Base-by-base conservation (phyloP, 2,113 vertebrate species). In the Terrapene triunguis region DNA sequence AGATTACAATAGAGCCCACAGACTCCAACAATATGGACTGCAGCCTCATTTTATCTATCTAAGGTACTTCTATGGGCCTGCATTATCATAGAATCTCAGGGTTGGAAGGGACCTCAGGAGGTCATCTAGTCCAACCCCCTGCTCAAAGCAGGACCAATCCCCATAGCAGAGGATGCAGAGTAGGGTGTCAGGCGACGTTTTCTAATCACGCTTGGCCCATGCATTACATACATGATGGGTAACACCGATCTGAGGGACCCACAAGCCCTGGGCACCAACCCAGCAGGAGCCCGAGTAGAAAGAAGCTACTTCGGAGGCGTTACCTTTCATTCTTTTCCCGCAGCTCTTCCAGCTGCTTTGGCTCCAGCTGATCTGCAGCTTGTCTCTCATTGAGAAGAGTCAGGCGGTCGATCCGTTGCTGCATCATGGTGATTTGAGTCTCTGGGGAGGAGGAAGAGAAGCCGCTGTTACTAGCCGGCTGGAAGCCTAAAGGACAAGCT, bases 371-470 rank as follows among this genome's bases (percentile, higher is more conserved):
- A 14, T 98, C 97, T 2, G 98, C 96, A 0, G 97, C 98, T 80
- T 98, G 98, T 44, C 98, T 98, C 87, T 98, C 97, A 0, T 97
- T 98, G 24, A 99, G 98, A 88, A 98, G 97, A 87, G 98, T 89
- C 42, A 99, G 80, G 89, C 98, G 99, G 72, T 99, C 98, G 1
- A 99, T 97, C 11, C 97, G 97, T 76, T 99, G 98, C 95, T 99
- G 99, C 97, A 99, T 96, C 95, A 98, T 88, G 50, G 96, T 98
- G 72, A 99, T 98, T 74, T 98, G 98, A 0, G 98, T 98, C 24
- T 99, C 99, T 99, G 94, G 6, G n/a, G 1, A 72, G 54, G 38
- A 22, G 3, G 55, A 0, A 0, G 80, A 13, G 48, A 51, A 82
- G 9, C 11, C 7, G 9, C 35, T 0, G 0, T 91, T 21, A 94